phyloP scores from a whole-genome alignment of 1,140 invertebrate species.

The Archivesica marissinica region DNA sequence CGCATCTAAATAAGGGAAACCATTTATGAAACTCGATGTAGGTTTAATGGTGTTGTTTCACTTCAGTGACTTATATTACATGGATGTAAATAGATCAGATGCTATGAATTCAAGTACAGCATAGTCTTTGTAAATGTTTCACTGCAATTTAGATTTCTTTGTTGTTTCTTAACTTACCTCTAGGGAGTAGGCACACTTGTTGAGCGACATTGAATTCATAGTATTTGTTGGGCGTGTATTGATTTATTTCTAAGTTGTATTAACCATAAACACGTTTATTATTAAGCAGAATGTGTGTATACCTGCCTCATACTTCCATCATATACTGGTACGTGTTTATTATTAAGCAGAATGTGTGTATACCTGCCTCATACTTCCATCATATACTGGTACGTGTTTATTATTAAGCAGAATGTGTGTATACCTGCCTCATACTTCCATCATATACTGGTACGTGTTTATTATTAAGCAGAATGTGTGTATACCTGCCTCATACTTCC shows the following conservation, averaged over 20 bases:
- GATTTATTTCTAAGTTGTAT: neutral
- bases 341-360: neutral
- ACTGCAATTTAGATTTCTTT: neutral
- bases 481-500: no score
- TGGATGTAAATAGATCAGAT: conserved; percentile 17
- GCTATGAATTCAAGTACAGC: conserved; percentile 25
- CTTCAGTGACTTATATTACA: neutral
- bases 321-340: neutral
- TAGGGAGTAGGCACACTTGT: neutral
- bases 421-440: no score
- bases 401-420: no score
- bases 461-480: no score
- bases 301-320: neutral
- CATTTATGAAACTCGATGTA: neutral
- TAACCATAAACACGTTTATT: neutral
- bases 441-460: no score
- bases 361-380: no score
- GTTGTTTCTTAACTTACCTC: conserved; percentile 24
- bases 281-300: neutral
- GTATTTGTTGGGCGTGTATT: conserved; percentile 20
- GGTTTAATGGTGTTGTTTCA: neutral
- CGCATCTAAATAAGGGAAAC: neutral
- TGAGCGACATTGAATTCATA: neutral
- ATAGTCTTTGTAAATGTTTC: neutral
- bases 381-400: no score